These are phyloP conservation scores for Amphipoea lucens DNA, from an alignment of 2,888 invertebrate genomes.

Conservation along the genomic window DNA sequence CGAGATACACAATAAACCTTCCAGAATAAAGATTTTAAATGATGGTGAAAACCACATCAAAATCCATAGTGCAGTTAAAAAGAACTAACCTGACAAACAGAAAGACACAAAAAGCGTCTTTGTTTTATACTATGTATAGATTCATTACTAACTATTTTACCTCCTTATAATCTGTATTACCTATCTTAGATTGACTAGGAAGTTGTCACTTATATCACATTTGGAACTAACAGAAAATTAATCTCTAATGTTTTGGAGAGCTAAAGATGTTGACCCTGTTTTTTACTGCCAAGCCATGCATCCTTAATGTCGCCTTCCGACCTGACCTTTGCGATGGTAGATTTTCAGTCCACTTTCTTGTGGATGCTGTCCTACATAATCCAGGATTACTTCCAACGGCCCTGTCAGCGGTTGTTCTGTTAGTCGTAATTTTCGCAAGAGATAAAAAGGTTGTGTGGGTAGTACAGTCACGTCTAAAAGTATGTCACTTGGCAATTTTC, in stretches of 20 bases:
- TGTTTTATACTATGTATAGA: no score
- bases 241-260: neutral
- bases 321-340: constrained; percentile 38
- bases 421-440: constrained; percentile 24
- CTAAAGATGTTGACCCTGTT: neutral
- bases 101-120: no score
- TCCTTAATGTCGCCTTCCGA: constrained; percentile 22
- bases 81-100: no score
- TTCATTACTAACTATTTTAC: no score
- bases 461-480: no score
- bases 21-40: no score
- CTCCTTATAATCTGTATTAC: no score
- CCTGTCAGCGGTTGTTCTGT: constrained; percentile 30
- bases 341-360: constrained; percentile 22
- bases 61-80: no score
- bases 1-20: no score
- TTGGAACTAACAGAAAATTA: neutral
- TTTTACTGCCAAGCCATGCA: constrained; percentile 41
- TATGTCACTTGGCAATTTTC: no score
- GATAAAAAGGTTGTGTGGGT: constrained; percentile 9
- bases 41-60: no score
- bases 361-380: constrained; percentile 47
- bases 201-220: no score
- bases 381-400: constrained; percentile 40
- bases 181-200: neutral